phyloP scores from a whole-genome alignment of 2,113 vertebrate species.

The Carettochelys insculpta region DNA sequence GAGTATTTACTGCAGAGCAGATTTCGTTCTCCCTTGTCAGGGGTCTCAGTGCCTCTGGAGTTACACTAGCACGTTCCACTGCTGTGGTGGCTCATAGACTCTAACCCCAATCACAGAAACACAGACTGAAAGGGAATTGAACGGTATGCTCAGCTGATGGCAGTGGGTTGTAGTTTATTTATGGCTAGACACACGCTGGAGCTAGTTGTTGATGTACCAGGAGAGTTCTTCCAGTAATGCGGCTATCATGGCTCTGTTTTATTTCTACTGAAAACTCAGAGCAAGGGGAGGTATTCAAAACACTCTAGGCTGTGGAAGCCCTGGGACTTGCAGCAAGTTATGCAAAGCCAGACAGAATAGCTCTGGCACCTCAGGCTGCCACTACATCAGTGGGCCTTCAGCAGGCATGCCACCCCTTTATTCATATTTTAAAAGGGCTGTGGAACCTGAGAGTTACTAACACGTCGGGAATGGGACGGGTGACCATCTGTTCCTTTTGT shows the following conservation, averaged over 20 bases:
- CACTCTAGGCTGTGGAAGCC: neutral
- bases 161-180: neutral
- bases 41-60: too few relatives aligned
- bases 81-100: neutral
- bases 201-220: neutral
- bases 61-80: neutral
- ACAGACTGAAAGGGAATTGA: neutral
- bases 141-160: neutral
- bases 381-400: neutral
- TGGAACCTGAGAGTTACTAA: too few relatives aligned
- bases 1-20: too few relatives aligned
- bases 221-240: neutral
- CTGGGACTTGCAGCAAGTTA: rapidly evolving
- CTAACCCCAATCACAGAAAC: neutral
- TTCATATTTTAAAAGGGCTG: neutral
- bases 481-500: too few relatives aligned
- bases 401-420: neutral
- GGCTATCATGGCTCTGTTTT: neutral
- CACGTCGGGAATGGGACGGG: too few relatives aligned
- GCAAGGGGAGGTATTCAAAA: neutral
- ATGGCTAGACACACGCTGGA: neutral
- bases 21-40: too few relatives aligned
- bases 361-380: neutral
- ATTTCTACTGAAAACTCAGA: neutral
- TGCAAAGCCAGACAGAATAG: neutral